Evolutionary conservation across 2,113 vertebrate genomes (phyloP), one percentile per base, ranked within the genome.

Genomic region (Porphyrio hochstetteri): DNA sequence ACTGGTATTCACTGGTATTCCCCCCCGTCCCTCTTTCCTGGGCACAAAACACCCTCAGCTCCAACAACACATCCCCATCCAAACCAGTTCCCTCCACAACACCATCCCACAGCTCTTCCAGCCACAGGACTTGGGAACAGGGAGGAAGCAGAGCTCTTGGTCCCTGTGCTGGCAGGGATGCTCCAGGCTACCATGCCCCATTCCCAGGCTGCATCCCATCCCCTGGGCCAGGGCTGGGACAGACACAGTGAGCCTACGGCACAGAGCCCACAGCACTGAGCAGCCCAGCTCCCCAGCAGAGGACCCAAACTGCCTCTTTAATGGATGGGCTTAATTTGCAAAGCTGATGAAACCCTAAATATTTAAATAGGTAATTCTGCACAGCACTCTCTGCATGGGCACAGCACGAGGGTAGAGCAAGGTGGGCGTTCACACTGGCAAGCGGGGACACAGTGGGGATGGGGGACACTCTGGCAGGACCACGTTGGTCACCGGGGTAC

Each of bases 311-410:
- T 88, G 94, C 72, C 0, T 7, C 82, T 79, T 70, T 92, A 96
- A 97, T 90, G 86, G 95, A 96, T 96, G 95, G 86, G 86, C 92
- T 97, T 97, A 91, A 97, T 97, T 97, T 97, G 92, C 96, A 97
- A 96, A 95, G 94, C 96, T 95, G 96, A 96, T 97, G 97, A 97
- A 95, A 90, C 83, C 90, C 95, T 97, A 94, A 97, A 97, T 97
- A 97, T 97, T 97, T 97, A 96, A 97, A 93, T 86, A 96, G 92
- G 44, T 94, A 95, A 94, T 95, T 94, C 94, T 65, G 88, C 92
- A 87, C 85, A 69, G 88, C 46, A 90, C 96, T 95, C 90, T 96
- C 81, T 84, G 74, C 11, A 0, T 4, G 0, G 60, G 75, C 67
- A 79, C 2, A 2, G 79, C 5, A 9, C 8, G 5, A 46, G 57